Evolutionary conservation across 2,113 vertebrate genomes (phyloP).

Genomic region (Semnopithecus entellus): DNA sequence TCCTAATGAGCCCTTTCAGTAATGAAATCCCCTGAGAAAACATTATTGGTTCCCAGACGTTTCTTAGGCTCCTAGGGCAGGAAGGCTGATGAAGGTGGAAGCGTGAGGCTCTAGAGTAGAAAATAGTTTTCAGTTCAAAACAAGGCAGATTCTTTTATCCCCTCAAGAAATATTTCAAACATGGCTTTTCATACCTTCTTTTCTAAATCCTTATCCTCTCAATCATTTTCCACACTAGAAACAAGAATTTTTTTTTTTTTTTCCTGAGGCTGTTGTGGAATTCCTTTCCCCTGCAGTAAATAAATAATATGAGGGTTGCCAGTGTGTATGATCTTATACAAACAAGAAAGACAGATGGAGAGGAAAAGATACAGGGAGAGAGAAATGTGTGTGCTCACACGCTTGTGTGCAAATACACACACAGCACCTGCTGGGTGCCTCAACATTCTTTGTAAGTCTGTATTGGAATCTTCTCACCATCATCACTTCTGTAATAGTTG

Average conservation of each 20-base stretch:
- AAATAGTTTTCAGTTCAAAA: slow-evolving; percentile 77
- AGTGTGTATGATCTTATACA: not conserved
- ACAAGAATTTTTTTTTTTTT: not conserved
- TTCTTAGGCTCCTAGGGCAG: slow-evolving; percentile 83
- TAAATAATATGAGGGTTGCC: not conserved
- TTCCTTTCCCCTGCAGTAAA: not conserved
- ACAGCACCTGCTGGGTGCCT: not conserved
- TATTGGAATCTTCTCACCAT: slow-evolving; percentile 28
- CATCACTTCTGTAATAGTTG: not conserved
- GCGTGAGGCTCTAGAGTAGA: slow-evolving; percentile 76
- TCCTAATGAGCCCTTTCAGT: slow-evolving; percentile 91
- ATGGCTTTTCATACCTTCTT: not conserved
- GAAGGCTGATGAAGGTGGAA: slow-evolving; percentile 77
- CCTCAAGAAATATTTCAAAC: not conserved
- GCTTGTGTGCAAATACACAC: fast-evolving
- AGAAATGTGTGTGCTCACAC: not conserved
- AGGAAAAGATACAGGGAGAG: not conserved
- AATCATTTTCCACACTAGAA: slow-evolving; percentile 26
- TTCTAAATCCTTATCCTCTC: not conserved
- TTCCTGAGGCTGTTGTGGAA: slow-evolving; percentile 15
- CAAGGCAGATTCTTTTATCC: slow-evolving; percentile 49
- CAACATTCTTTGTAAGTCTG: not conserved
- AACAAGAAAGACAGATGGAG: not conserved
- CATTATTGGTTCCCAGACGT: slow-evolving; percentile 84
- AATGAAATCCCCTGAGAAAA: slow-evolving; percentile 87